phyloP scores from a whole-genome alignment of 2,797 vertebrate species.

The Dendrocincla tyrannina region DNA sequence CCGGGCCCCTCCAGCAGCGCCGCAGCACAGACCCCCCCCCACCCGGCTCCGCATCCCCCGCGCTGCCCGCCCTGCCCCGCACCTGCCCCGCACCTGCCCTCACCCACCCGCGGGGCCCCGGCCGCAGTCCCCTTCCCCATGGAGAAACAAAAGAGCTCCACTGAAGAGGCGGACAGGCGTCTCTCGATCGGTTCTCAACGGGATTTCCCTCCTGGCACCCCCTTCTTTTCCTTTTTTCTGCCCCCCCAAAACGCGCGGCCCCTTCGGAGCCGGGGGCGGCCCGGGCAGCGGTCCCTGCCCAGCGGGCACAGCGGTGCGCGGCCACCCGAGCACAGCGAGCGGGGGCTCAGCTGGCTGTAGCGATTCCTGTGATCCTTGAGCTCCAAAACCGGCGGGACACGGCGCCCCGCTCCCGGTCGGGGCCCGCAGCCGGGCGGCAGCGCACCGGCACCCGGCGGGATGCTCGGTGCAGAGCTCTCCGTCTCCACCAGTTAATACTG shows the following conservation, averaged over 20 bases:
- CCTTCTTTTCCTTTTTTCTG: not conserved
- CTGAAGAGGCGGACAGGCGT: not conserved
- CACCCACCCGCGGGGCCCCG: not conserved
- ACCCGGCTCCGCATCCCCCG: not conserved
- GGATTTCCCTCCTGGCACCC: not conserved
- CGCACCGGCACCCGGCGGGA: not conserved
- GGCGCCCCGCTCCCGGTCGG: accelerated
- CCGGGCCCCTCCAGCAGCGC: not conserved
- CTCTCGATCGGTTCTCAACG: not conserved
- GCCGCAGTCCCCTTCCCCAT: not conserved
- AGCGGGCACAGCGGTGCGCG: accelerated
- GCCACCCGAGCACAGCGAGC: accelerated
- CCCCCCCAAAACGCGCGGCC: not conserved
- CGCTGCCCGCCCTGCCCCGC: not conserved
- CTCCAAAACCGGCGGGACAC: not conserved
- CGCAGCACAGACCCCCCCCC: not conserved
- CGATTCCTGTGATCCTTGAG: accelerated
- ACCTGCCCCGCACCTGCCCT: not conserved
- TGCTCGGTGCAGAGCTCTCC: not conserved
- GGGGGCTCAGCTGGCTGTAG: not conserved
- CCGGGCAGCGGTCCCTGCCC: not conserved
- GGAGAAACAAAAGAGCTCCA: not conserved
- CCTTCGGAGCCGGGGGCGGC: not conserved
- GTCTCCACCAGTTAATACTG: accelerated
- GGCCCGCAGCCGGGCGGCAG: not conserved